Evolutionary conservation across 2,888 invertebrate genomes (phyloP), one percentile per base, ranked within the genome.

Genomic region (Synanthedon tipuliformis): DNA sequence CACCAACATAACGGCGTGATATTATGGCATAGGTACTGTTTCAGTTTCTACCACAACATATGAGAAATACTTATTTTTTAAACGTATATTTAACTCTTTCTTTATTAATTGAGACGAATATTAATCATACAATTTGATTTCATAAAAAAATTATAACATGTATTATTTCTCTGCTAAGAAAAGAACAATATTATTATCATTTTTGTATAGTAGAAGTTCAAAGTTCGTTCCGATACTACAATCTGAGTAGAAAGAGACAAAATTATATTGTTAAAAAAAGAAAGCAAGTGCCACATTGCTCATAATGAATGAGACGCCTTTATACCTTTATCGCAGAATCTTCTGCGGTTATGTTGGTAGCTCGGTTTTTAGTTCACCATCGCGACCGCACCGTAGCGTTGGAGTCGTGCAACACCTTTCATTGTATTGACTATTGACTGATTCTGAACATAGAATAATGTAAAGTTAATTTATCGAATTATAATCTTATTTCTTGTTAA

Each of bases 341-440:
- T 80, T 57, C 53, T 62, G 65, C 62, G 58, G 62, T 71, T 66
- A 75, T 66, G 83, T 82, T 87, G 88, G 88, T 67, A 81, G 66
- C 66, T 59, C 70, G 77, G 81, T 58, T 58, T 68, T 81, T 86
- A 87, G 88, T 88, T 87, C 81, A 78, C 82, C 81, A 86, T 88
- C 85, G 88, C 86, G 86, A 78, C 88, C 88, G 84, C 86, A 77
- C 71, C 81, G 86, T 61, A 81, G 88, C 85, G 89, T 89, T 90
- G 85, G 87, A 85, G 87, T 89, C 89, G 89, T 89, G 89, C 89
- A 89, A 90, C 90, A 90, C 90, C 90, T 90, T 90, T 90, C 90
- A 90, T 90, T 90, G 90, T 91, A 90, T 91, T 90, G 91, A 90
- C 90, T 91, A 90, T 91, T 90, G 90, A 90, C 90, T 90, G 88